Conservation (phyloP, 2,888 invertebrate species). For the Nomada lathburiana region DNA sequence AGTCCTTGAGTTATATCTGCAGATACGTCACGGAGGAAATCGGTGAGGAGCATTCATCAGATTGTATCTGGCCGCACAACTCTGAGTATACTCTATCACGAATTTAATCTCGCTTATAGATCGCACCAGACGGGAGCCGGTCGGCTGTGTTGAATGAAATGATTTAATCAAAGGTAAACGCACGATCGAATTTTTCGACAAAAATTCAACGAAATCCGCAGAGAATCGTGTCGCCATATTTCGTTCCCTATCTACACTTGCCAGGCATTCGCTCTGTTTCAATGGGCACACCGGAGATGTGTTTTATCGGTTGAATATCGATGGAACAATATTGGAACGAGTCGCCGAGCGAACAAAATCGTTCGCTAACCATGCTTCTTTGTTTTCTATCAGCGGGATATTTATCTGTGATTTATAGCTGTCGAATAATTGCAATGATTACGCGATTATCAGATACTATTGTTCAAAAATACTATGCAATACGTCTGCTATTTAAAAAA, state of each 20-base stretch:
- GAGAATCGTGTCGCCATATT: conserved; percentile 56
- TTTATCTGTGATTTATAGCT: not conserved
- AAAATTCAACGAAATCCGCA: conserved; percentile 33
- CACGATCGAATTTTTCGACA: conserved; percentile 28
- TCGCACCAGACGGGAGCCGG: conserved; percentile 47
- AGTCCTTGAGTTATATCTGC: conserved; percentile 61
- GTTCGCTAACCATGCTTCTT: not conserved
- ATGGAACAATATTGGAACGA: not conserved
- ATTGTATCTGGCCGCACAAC: conserved; percentile 62
- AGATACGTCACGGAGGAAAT: conserved; percentile 64
- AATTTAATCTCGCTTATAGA: conserved; percentile 59
- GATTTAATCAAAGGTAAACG: conserved; percentile 68
- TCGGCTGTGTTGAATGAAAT: conserved; percentile 57
- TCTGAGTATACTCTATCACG: conserved; percentile 17
- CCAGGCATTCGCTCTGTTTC: conserved; percentile 73
- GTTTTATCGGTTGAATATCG: conserved; percentile 4
- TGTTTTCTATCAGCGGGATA: not conserved
- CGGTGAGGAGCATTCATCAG: conserved; percentile 68
- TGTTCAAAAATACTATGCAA: too few species aligned
- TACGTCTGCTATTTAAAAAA: too few species aligned
- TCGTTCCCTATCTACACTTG: conserved; percentile 71
- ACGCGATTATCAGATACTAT: too few species aligned
- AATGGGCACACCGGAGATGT: conserved; percentile 38
- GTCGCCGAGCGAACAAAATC: not conserved
- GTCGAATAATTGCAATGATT: too few species aligned